Evolutionary conservation across 2,797 vertebrate species (phyloP), one percentile per base, ranked within the genome.

Genomic region (Enteromius unitaeniatus): DNA sequence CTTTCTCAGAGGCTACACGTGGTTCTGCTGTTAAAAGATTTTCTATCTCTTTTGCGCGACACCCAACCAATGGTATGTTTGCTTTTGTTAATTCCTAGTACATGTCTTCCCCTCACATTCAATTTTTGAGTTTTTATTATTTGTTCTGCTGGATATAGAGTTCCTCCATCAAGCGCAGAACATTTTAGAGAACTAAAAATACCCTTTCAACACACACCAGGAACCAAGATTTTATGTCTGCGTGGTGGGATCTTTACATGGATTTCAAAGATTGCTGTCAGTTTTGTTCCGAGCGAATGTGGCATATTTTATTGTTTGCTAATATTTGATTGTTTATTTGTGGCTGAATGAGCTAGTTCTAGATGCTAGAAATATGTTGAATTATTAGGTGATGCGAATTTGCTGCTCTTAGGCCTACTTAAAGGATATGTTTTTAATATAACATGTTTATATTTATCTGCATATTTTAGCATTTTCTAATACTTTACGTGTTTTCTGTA

Each of bases 31-130:
- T 96, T 94, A 97, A 97, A 97, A 95, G 96, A 91, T 97, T 97
- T 97, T 97, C 96, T 97, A 96, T 97, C 96, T 97, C 96, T 96
- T 97, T 97, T 97, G 96, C 96, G 95, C 96, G 96, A 96, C 96
- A 97, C 95, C 96, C 96, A 95, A 97, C 96, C 95, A 97, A 97
- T 97, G 96, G 96, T 97, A 97, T 94, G 96, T 97, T 96, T 96
- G 93, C 92, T 96, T 96, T 97, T 93, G 93, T 96, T 89, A 69
- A 96, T 95, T 95, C 91, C 92, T 92, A 89, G 92, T 94, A 91
- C 90, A 94, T 26, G 65, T 86, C 78, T 53, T 67, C 37, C 34
- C 93, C 94, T 93, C 92, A 89, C 87, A 89, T 92, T 87, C 87
- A 88, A 91, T 92, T 90, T 69, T 53, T 40, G 37, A 40, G 37